phyloP scores from a whole-genome alignment of 2,797 vertebrate species.

The Cheirogaleus major region DNA sequence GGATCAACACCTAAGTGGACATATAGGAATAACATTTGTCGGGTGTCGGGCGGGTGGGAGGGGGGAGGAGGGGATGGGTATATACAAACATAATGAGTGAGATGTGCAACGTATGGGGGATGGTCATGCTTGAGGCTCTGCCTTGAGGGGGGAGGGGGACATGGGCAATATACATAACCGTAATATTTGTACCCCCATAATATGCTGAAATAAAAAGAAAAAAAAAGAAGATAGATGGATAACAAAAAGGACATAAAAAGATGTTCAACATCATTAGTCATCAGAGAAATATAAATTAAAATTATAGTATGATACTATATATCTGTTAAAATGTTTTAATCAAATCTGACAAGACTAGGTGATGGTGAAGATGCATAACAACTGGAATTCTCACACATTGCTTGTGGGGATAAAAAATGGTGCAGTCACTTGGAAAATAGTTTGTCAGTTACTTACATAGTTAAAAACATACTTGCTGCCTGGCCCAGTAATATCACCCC shows the following conservation, averaged over 20 bases:
- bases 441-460: background rate
- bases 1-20: too few species aligned
- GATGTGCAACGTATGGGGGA: too few species aligned
- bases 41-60: too few species aligned
- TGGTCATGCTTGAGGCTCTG: too few species aligned
- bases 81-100: too few species aligned
- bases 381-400: background rate
- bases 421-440: background rate
- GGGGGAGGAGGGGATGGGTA: too few species aligned
- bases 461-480: background rate
- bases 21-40: too few species aligned
- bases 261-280: background rate
- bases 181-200: too few species aligned
- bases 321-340: background rate
- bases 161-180: too few species aligned
- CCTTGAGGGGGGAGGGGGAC: too few species aligned
- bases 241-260: background rate
- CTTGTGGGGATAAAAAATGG: background rate
- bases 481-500: background rate
- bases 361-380: background rate
- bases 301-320: background rate
- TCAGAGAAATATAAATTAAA: constrained; percentile 18
- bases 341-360: background rate
- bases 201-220: too few species aligned
- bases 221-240: background rate